Conservation (phyloP, 2,888 invertebrate species). For the Mimas tiliae region DNA sequence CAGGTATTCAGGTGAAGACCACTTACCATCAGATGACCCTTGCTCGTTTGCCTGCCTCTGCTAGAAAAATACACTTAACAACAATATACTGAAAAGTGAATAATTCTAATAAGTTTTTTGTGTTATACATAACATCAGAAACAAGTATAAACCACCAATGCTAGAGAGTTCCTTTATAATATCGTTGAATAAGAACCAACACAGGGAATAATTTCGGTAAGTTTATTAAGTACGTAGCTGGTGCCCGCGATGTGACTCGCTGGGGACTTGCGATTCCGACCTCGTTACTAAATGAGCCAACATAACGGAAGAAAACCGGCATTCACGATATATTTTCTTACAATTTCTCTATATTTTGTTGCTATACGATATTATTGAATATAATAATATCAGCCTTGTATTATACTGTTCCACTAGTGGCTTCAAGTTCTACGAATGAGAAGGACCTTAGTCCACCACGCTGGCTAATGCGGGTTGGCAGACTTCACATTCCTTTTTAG, state of each 20-base stretch:
- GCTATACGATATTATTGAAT: not conserved
- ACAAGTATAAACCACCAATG: not conserved
- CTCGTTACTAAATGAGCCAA: conserved; percentile 12
- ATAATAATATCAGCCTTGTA: not conserved
- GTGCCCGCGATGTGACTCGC: not conserved
- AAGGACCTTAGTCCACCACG: too few species aligned
- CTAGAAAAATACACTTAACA: too few species aligned
- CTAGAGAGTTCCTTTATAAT: not conserved
- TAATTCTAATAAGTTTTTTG: too few species aligned
- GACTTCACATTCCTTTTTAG: too few species aligned
- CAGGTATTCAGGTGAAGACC: too few species aligned
- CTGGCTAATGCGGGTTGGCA: too few species aligned
- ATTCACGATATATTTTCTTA: not conserved
- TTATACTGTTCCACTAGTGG: too few species aligned
- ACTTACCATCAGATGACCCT: too few species aligned
- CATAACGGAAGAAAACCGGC: not conserved
- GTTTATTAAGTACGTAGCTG: conserved; percentile 2
- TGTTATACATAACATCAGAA: too few species aligned
- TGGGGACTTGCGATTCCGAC: conserved; percentile 5
- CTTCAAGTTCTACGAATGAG: too few species aligned
- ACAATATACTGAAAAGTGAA: too few species aligned
- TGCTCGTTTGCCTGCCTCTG: too few species aligned
- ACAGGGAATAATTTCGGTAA: not conserved
- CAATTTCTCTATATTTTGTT: not conserved
- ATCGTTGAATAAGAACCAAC: conserved; percentile 8